Conservation (phyloP, 2,797 vertebrate species). For the Hybognathus amarus region DNA sequence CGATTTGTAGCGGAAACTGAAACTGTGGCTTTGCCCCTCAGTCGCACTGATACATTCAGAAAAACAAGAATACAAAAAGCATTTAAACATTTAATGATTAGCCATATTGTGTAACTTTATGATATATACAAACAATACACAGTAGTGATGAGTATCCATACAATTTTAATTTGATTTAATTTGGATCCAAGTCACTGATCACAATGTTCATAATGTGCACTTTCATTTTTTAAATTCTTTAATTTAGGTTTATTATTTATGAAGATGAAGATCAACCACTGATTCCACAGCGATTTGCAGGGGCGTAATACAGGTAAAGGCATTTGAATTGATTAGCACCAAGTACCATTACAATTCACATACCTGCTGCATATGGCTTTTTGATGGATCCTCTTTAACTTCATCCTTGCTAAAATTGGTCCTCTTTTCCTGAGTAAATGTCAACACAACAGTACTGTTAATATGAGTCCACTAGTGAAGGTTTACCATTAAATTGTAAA, state of each 20-base stretch:
- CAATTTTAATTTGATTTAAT: neutral
- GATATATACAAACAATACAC: neutral
- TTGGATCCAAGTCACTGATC: neutral
- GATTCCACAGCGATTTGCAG: neutral
- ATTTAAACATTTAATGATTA: neutral
- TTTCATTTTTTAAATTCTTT: neutral
- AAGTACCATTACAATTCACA: neutral
- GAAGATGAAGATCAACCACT: neutral
- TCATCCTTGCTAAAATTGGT: neutral
- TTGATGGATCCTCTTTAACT: neutral
- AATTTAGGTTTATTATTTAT: neutral
- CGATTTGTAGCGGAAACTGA: neutral
- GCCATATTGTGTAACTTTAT: neutral
- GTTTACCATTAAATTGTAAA: neutral
- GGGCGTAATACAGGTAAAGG: neutral
- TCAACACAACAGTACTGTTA: neutral
- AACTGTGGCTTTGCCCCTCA: neutral
- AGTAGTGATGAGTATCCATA: neutral
- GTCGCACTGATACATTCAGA: neutral
- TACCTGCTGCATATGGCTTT: neutral
- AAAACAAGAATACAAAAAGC: neutral
- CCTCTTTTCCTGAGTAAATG: constrained; percentile 8
- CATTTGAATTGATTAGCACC: neutral
- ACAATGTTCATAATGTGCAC: neutral
- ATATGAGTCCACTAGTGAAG: neutral